These are phyloP conservation scores for Zaprionus tsacasi DNA, from an alignment of 1,140 invertebrate species.

Conservation along the genomic window DNA sequence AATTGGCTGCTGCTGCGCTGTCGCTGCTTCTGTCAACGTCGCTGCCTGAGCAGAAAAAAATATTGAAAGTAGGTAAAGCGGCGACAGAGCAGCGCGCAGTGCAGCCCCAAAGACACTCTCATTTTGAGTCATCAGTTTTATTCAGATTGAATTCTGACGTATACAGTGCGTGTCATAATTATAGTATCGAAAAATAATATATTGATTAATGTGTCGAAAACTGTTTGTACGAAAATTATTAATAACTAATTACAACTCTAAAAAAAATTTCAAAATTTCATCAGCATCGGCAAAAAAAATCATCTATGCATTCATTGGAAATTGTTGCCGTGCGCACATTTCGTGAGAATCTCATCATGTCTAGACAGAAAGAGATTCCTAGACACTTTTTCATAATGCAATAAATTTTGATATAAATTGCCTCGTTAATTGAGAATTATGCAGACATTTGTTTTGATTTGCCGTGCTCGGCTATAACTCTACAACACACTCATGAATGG, in stretches of 20 bases:
- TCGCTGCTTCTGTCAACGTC: slow-evolving; percentile 52
- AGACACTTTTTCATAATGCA: slow-evolving; percentile 44
- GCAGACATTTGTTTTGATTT: slow-evolving; percentile 66
- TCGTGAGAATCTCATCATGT: slow-evolving; percentile 46
- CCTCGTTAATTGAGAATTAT: slow-evolving; percentile 64
- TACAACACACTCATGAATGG: slow-evolving; percentile 34
- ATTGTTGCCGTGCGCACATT: slow-evolving; percentile 39
- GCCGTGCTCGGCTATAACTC: slow-evolving; percentile 41
- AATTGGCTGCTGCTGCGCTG: slow-evolving; percentile 58
- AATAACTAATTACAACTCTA: slow-evolving; percentile 3
- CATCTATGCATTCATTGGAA: background rate
- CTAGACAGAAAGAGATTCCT: slow-evolving; percentile 14
- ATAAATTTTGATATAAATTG: slow-evolving; percentile 66
- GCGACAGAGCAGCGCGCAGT: background rate
- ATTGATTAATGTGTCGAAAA: slow-evolving; percentile 1
- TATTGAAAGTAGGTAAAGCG: slow-evolving; percentile 76
- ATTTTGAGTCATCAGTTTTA: slow-evolving; percentile 51
- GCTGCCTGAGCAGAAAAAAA: slow-evolving; percentile 42
- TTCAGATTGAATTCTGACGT: slow-evolving; percentile 15
- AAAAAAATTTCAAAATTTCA: background rate
- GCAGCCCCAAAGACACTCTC: background rate
- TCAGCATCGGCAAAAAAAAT: background rate
- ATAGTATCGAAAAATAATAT: background rate
- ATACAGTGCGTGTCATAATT: background rate
- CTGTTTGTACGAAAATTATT: background rate